Evolutionary conservation across 2,113 vertebrate species (phyloP).

Genomic region (Leucosticte australis): DNA sequence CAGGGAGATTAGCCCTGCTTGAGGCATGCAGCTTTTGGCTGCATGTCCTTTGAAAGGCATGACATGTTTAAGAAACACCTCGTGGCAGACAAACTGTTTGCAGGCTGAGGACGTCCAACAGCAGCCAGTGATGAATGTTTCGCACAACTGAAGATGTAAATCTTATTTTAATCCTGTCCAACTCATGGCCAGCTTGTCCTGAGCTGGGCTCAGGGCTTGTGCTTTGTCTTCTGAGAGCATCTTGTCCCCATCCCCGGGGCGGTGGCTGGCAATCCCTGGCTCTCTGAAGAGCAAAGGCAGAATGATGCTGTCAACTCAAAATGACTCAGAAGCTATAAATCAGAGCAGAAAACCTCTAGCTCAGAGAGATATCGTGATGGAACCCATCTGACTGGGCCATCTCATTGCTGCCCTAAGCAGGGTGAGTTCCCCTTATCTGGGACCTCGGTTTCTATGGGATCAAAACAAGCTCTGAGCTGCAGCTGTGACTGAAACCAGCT

Average conservation of each 20-base stretch:
- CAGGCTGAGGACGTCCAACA: background rate
- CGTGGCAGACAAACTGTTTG: background rate
- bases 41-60: background rate
- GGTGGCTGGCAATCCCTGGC: background rate
- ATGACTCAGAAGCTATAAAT: background rate
- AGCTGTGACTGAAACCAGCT: background rate
- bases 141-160: background rate
- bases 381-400: background rate
- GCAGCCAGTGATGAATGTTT: constrained; percentile 19
- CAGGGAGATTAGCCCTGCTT: background rate
- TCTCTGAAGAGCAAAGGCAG: background rate
- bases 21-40: constrained; percentile 24
- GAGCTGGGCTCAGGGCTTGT: background rate
- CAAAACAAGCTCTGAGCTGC: background rate
- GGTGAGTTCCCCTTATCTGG: background rate
- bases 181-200: background rate
- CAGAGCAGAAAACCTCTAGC: background rate
- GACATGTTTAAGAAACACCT: constrained; percentile 14
- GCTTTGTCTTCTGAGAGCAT: background rate
- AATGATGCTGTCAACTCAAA: background rate
- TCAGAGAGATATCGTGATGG: background rate
- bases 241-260: accelerated
- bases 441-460: background rate
- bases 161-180: constrained; percentile 19
- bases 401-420: background rate